Evolutionary conservation across 2,113 vertebrate genomes (phyloP).

Genomic region (Pantherophis guttatus): DNA sequence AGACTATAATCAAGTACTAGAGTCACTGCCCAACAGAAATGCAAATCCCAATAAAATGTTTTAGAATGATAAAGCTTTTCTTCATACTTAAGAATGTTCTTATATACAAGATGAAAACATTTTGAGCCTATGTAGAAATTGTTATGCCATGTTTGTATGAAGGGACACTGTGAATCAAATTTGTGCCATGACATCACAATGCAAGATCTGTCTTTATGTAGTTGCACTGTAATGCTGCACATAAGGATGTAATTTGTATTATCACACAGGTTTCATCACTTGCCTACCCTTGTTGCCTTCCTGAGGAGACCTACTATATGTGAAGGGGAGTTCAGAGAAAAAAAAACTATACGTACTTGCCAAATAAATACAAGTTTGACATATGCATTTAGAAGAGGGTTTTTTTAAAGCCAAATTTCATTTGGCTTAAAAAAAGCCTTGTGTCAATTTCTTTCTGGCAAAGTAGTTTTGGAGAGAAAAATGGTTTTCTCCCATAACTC

Average conservation of each 20-base stretch:
- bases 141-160: neutral
- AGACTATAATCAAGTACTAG: no score
- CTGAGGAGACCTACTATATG: neutral
- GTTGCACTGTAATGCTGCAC: no score
- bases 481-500: neutral
- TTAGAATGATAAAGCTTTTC: neutral
- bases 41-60: neutral
- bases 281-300: neutral
- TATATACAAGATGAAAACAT: neutral
- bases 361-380: neutral
- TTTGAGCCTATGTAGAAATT: neutral
- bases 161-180: neutral
- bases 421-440: neutral
- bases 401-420: neutral
- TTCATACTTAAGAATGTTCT: neutral
- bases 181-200: neutral
- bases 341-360: neutral
- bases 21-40: neutral
- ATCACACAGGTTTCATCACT: neutral
- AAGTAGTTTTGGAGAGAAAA: neutral
- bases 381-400: neutral
- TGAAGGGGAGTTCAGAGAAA: neutral
- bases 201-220: no score
- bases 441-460: neutral
- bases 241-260: no score